Evolutionary conservation across 2,888 invertebrate species (phyloP), one percentile per base, ranked within the genome.

Genomic region (Trisateles emortualis): DNA sequence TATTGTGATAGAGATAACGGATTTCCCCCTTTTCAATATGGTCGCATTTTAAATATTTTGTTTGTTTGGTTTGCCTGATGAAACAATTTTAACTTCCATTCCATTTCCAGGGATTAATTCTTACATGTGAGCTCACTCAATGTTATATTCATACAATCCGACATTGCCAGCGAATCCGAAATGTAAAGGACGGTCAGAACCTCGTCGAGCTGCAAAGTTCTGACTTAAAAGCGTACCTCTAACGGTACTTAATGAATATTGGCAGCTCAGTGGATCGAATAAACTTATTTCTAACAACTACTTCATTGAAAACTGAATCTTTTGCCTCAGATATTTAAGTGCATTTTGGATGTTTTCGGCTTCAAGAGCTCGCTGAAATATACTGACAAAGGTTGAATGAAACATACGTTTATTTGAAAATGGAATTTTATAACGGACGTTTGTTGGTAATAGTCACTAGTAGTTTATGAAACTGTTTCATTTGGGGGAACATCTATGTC

Each of bases 211-310:
- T 77, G 76, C 81, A 78, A 87, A 88, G 77, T 87, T 85, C 72
- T 74, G 78, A 83, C 79, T 85, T 75, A 76, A 76, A 73, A 68
- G 59, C 68, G 69, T 77, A 80, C 79, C 79, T 81, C 80, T 69
- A 79, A 77, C 79, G 69, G 76, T 68, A 67, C 71, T 72, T 90
- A 91, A 92, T 92, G 90, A 90, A 88, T 88, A 92, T 89, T 89
- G 91, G 82, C 91, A 88, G 88, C 71, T 81, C 81, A 83, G 76
- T 86, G 84, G 83, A 83, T 86, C 83, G 85, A 81, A 81, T 79
- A 73, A 81, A 82, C 79, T 81, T 79, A 66, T 59, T 70, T 68
- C 56, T 67, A 71, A 60, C 59, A 62, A 45, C 42, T 43, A 47
- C 19, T 44, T 22, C 47, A 52, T 38, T 50, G 32, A 17, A 64